Evolutionary conservation across 2,888 invertebrate species (phyloP), one percentile per base, ranked within the genome.

Genomic region (Monochamus alternatus): DNA sequence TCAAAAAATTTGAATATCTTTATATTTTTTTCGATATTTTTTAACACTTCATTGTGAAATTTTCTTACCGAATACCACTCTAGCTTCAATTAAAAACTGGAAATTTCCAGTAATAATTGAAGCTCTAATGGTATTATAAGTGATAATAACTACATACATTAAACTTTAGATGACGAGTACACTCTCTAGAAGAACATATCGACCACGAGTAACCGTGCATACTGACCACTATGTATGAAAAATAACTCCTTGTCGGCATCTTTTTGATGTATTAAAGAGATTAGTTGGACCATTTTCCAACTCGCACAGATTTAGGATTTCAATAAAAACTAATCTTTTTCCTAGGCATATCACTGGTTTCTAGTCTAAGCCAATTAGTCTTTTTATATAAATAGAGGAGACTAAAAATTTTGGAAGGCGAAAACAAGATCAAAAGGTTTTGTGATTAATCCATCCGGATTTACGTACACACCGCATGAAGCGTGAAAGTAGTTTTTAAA

Each of bases 261-360:
- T 60, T 30, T 69, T 60, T 69, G 69, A 69, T 31, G 60, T 69
- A 12, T 32, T 30, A 69, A 60, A 22, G 47, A 22, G 60, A 69
- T 60, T 69, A 60, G 67, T 32, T 67, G 51, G 55, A 59, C 38
- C 32, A 55, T 14, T 59, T 52, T 58, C 43, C n/a, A 68, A 68
- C 22, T 59, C 59, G 59, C 10, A 38, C 14, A 58, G n/a, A 43
- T 38, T 58, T 43, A 30, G 38, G n/a, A 66, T 58, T 68, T 32
- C 43, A n/a, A 58, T 68, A 4, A 38, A 68, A 68, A 9, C 44
- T 69, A 43, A 51, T 68, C 52, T 68, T 22, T 43, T 58, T 30
- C 31, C 22, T 63, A 12, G 12, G 9, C 47, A 47, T 12, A 47
- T 47, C 47, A 43, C 5, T 12, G 10, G 31, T 12, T 31, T 62